A percentile compares a stretch with the other conserved stretches of the same genome.
phyloP scores from a whole-genome alignment of 2,113 vertebrate genomes.

The Alaudala cheleensis region DNA sequence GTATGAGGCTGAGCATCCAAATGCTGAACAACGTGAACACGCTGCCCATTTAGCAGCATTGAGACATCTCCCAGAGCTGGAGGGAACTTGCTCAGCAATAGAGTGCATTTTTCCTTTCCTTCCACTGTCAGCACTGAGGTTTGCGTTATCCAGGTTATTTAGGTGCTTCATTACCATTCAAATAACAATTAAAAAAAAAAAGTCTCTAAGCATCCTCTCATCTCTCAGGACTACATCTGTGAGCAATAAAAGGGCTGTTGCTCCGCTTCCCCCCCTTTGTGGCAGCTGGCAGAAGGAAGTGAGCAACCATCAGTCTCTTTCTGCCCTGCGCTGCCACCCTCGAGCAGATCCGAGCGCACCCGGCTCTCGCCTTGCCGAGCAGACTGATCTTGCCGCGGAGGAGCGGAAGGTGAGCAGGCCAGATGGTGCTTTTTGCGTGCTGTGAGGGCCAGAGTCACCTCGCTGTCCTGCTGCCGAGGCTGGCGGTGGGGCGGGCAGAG shows the following conservation, averaged over 20 bases:
- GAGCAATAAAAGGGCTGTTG: background rate
- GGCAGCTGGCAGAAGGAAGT: background rate
- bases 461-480: background rate
- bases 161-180: background rate
- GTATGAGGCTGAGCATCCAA: background rate
- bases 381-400: background rate
- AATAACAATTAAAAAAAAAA: background rate
- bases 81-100: background rate
- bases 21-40: background rate
- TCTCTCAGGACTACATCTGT: background rate
- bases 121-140: background rate
- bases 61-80: background rate
- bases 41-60: background rate
- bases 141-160: background rate
- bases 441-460: background rate
- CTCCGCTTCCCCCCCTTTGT: accelerated
- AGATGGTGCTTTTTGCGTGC: background rate
- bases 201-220: accelerated
- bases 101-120: background rate
- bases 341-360: background rate
- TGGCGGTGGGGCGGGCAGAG: accelerated
- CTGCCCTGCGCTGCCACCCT: background rate
- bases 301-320: background rate
- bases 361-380: background rate
- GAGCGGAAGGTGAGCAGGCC: background rate